Conservation (phyloP, 2,888 invertebrate genomes). For the Meiosimyza decipiens region DNA sequence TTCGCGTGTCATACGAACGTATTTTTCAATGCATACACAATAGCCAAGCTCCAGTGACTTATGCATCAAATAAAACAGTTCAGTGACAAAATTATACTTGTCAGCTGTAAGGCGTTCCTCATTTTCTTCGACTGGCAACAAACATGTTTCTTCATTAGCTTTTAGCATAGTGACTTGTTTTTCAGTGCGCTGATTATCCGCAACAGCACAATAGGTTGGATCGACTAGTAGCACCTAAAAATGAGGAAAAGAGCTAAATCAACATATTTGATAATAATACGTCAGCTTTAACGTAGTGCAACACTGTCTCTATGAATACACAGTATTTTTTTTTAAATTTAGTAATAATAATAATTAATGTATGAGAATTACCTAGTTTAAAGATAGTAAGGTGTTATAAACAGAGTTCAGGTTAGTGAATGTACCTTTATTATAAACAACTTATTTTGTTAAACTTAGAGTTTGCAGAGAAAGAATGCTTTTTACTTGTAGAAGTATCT, state of each 20-base stretch:
- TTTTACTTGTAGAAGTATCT: too few species aligned
- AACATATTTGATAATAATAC: background rate
- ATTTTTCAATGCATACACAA: slow-evolving; percentile 75
- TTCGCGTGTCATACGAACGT: slow-evolving; percentile 75
- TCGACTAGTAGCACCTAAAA: slow-evolving; percentile 77
- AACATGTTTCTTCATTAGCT: slow-evolving; percentile 80
- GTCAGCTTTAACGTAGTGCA: too few species aligned
- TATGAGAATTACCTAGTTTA: too few species aligned
- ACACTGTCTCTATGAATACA: too few species aligned
- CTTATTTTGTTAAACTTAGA: too few species aligned
- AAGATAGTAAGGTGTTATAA: too few species aligned
- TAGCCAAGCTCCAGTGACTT: slow-evolving; percentile 84
- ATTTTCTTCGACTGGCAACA: slow-evolving; percentile 76
- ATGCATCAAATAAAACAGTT: slow-evolving; percentile 92
- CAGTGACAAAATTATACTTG: slow-evolving; percentile 85
- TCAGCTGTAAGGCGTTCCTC: slow-evolving; percentile 71
- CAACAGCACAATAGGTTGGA: slow-evolving; percentile 85
- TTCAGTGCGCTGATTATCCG: slow-evolving; percentile 72
- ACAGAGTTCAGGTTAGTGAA: too few species aligned
- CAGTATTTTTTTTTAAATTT: too few species aligned
- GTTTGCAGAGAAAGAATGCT: too few species aligned
- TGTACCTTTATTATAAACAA: too few species aligned
- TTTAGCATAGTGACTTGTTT: slow-evolving; percentile 79
- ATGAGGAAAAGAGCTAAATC: slow-evolving; percentile 6
- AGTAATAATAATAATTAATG: too few species aligned